These are phyloP conservation scores for Chrysocyon brachyurus DNA, from an alignment of 2,797 vertebrate species.

Conservation along the genomic window DNA sequence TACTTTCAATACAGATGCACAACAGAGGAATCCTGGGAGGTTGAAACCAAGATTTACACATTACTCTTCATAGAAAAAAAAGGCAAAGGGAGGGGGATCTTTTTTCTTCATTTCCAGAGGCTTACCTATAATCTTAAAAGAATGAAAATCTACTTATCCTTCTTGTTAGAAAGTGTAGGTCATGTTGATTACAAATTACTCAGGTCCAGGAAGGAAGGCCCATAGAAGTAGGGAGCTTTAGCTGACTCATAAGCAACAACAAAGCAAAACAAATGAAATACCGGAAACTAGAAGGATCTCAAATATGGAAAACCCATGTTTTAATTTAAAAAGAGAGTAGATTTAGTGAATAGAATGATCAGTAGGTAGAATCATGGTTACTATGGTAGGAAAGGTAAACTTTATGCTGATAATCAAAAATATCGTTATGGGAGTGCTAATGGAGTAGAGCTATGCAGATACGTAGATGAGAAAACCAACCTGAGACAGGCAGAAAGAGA, in stretches of 20 bases:
- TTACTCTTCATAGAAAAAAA: not conserved
- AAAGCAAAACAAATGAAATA: not conserved
- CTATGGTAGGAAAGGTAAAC: not conserved
- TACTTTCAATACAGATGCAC: not conserved
- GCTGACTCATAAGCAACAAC: not conserved
- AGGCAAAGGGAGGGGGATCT: rapidly evolving
- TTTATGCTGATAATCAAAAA: not conserved
- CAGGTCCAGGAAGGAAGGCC: not conserved
- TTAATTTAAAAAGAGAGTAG: not conserved
- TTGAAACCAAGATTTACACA: not conserved
- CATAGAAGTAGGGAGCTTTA: not conserved
- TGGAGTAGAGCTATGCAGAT: not conserved
- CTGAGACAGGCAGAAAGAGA: not conserved
- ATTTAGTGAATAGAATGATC: not conserved
- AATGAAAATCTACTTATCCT: not conserved
- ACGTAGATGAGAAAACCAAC: not conserved
- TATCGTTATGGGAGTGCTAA: not conserved
- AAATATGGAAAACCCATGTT: not conserved
- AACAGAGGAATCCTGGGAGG: not conserved
- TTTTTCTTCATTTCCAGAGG: not conserved
- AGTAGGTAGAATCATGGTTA: not conserved
- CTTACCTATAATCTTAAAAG: not conserved
- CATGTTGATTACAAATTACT: not conserved
- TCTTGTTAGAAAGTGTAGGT: not conserved
- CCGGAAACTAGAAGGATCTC: not conserved